phyloP scores from a whole-genome alignment of 2,888 invertebrate species.

The Thymelicus lineola region DNA sequence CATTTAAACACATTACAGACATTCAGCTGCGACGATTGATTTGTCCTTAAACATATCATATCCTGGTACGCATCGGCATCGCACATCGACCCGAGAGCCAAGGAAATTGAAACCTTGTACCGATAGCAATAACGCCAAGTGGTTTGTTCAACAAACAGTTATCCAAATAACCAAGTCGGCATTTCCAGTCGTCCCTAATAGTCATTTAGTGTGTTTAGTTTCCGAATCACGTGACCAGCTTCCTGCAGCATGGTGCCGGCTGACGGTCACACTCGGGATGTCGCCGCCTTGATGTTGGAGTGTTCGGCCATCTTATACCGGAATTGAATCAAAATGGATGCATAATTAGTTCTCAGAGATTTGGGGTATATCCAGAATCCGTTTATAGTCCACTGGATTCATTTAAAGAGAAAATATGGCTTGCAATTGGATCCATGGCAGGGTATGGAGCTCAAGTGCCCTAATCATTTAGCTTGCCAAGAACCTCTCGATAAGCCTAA shows the following conservation, averaged over 20 bases:
- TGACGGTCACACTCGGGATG: constrained; percentile 14
- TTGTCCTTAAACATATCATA: constrained; percentile 32
- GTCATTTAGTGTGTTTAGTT: constrained; percentile 28
- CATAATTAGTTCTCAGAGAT: constrained; percentile 1
- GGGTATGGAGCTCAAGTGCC: no score
- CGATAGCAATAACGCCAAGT: neutral
- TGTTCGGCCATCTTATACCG: constrained; percentile 26
- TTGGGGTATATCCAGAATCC: neutral
- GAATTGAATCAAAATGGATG: constrained; percentile 15
- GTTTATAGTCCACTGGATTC: no score
- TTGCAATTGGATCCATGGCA: no score
- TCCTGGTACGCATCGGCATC: constrained; percentile 14
- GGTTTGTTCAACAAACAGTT: neutral
- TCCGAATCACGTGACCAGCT: constrained; percentile 27
- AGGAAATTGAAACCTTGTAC: constrained; percentile 3
- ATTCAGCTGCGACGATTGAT: constrained; percentile 16
- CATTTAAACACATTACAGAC: constrained; percentile 23
- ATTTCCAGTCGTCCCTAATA: constrained; percentile 28
- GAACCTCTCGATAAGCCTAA: no score
- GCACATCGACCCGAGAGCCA: neutral
- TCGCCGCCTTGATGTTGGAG: constrained; percentile 24
- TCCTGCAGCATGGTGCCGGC: constrained; percentile 2
- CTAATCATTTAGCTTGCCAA: no score
- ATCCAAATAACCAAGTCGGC: constrained; percentile 28
- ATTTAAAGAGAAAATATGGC: no score